phyloP scores from a whole-genome alignment of 2,113 vertebrate species.

The Thalassarche chlororhynchos region DNA sequence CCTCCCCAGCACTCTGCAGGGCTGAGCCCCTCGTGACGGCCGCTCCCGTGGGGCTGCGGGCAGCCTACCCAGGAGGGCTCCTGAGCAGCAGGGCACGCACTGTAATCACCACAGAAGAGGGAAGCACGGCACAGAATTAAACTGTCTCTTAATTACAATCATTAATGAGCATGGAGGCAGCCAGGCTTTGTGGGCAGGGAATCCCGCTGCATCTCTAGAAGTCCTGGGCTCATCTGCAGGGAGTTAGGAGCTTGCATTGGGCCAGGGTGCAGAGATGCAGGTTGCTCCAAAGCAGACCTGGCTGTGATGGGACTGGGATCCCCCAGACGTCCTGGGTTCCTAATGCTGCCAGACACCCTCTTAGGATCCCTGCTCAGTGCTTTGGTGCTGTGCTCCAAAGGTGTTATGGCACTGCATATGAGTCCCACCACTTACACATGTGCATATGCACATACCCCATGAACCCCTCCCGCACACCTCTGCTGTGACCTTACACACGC shows the following conservation, averaged over 20 bases:
- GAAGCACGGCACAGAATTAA: background rate
- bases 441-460: rapidly evolving
- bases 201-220: background rate
- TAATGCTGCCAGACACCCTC: rapidly evolving
- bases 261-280: background rate
- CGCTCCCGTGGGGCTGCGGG: background rate
- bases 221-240: background rate
- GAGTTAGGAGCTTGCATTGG: background rate
- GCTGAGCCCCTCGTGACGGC: background rate
- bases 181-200: conserved; percentile 3
- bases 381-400: rapidly evolving
- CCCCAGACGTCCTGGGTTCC: rapidly evolving
- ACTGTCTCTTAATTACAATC: conserved; percentile 41
- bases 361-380: rapidly evolving
- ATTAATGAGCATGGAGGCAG: conserved; percentile 31
- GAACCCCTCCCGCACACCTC: background rate
- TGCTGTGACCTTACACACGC: background rate
- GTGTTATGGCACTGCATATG: rapidly evolving
- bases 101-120: background rate
- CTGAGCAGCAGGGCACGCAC: background rate
- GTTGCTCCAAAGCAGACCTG: background rate
- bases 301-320: rapidly evolving
- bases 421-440: rapidly evolving
- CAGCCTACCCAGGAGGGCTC: background rate
- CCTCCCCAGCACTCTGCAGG: background rate